phyloP scores from a whole-genome alignment of 2,797 vertebrate species.

The Tapera naevia region DNA sequence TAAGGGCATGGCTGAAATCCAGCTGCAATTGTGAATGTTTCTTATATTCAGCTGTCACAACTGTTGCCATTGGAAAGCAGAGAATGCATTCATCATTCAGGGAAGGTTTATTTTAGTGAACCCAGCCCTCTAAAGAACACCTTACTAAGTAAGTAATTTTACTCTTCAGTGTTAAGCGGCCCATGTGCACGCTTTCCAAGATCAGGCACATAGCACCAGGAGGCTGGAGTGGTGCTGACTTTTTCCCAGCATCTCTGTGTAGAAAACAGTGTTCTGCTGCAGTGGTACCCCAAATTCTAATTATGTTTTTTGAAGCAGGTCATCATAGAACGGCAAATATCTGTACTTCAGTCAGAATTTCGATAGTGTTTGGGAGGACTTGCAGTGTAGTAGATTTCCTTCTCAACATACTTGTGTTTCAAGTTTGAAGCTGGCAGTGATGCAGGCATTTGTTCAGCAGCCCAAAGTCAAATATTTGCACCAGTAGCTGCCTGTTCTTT shows the following conservation, averaged over 20 bases:
- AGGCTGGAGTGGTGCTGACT: neutral
- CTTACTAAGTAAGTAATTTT: neutral
- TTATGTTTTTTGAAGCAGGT: neutral
- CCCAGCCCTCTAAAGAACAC: neutral
- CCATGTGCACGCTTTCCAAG: rapidly evolving
- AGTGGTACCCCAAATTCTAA: neutral
- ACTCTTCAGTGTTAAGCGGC: neutral
- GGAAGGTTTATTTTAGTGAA: neutral
- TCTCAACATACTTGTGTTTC: neutral
- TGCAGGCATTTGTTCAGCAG: neutral
- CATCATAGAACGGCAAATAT: neutral
- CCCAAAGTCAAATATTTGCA: neutral
- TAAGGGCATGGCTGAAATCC: constrained; percentile 46
- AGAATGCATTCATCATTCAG: neutral
- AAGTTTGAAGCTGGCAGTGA: neutral
- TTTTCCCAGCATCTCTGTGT: neutral
- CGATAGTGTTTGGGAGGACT: neutral
- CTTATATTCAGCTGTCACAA: neutral
- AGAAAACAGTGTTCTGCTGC: neutral
- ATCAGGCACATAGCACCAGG: neutral
- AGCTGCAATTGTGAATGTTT: neutral
- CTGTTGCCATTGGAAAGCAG: constrained; percentile 4
- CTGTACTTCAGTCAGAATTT: neutral
- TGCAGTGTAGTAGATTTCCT: neutral
- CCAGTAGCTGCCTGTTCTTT: neutral